Percentiles rank a stretch among this genome's conserved stretches.
phyloP scores from a whole-genome alignment of 2,888 invertebrate genomes.

The Blomia tropicalis region DNA sequence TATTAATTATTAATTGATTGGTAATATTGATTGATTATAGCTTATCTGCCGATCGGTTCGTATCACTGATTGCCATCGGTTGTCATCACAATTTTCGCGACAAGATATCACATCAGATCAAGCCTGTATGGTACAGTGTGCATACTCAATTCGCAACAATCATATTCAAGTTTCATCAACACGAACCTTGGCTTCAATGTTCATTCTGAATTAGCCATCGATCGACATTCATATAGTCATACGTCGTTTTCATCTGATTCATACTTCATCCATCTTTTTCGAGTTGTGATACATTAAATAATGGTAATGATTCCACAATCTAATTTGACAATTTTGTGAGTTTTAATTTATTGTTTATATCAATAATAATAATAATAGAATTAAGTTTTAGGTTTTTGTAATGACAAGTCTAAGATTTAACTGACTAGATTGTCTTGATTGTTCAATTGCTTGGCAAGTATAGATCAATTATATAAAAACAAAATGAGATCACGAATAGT shows the following conservation, averaged over 20 bases:
- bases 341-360: too few species aligned
- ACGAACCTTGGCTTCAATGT: not conserved
- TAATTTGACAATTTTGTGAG: too few species aligned
- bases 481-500: not conserved
- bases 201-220: not conserved
- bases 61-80: conserved; percentile 67
- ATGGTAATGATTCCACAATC: too few species aligned
- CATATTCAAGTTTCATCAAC: conserved; percentile 5
- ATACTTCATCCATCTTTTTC: not conserved
- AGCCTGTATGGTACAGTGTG: conserved; percentile 78
- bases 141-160: conserved; percentile 38
- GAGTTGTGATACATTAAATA: too few species aligned
- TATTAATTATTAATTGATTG: not conserved
- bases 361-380: too few species aligned
- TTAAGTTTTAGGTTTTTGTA: too few species aligned
- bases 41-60: conserved; percentile 72
- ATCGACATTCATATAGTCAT: not conserved
- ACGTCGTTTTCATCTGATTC: not conserved
- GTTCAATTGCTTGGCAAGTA: too few species aligned
- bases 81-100: conserved; percentile 63
- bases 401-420: too few species aligned
- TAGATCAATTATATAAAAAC: not conserved
- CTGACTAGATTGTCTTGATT: too few species aligned
- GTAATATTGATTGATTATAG: conserved; percentile 39
- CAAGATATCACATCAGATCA: conserved; percentile 67